These are phyloP conservation scores for Stomatorhinus walkeri DNA, from an alignment of 2,797 vertebrate species.

Conservation along the genomic window DNA sequence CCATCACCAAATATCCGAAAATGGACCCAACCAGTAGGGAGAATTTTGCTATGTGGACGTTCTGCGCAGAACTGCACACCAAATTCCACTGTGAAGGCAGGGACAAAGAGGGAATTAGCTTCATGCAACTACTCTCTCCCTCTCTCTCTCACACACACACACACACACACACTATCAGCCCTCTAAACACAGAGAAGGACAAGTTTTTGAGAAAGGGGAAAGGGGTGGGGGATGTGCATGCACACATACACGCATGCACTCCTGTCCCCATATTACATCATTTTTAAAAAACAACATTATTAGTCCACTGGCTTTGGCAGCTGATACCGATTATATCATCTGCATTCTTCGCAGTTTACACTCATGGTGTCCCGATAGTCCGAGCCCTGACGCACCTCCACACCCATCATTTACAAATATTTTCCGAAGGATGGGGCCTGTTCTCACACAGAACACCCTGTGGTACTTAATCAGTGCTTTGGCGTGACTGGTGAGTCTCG, in stretches of 20 bases:
- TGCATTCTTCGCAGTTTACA: background rate
- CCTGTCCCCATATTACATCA: background rate
- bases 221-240: background rate
- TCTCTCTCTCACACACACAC: no score
- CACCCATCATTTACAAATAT: conserved; percentile 1
- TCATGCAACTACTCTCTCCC: background rate
- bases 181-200: background rate
- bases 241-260: background rate
- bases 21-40: conserved; percentile 93
- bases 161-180: background rate
- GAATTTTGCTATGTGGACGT: conserved; percentile 96
- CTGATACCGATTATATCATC: background rate
- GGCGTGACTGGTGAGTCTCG: background rate
- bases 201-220: background rate
- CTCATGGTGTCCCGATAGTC: background rate
- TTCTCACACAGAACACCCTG: background rate
- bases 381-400: background rate
- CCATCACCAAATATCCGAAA: conserved; percentile 92
- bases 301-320: background rate
- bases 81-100: conserved; percentile 81
- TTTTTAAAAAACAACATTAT: background rate
- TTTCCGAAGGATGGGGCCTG: background rate
- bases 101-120: conserved; percentile 32
- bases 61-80: conserved; percentile 84
- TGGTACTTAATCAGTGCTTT: background rate